Evolutionary conservation across 1,140 invertebrate species (phyloP), one percentile per base, ranked within the genome.

Genomic region (Drosophila guanche): DNA sequence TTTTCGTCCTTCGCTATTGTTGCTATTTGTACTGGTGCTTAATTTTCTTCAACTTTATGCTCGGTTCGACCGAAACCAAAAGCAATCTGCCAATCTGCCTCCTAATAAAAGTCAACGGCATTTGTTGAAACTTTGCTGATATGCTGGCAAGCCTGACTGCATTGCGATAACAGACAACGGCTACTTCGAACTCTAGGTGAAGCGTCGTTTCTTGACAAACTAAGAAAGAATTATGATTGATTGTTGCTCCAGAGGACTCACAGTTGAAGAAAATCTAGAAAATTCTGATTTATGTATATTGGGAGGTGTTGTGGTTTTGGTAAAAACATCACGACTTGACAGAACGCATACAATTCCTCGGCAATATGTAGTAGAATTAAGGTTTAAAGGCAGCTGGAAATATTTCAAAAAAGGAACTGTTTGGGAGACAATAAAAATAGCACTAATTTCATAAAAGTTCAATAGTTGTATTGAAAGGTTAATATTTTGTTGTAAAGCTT

Each of bases 141-240:
- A n/a, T n/a, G n/a, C 16, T n/a, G 51, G 25, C 48, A 45, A 20
- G 63, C 66, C 79, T 83, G 79, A 42, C 37, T 50, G 61, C 75
- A 79, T 65, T 71, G 75, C 79, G 79, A 84, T 84, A 84, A 84
- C 65, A 84, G 53, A 75, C 52, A 76, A 52, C 20, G 66, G 52
- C 76, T 76, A 33, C 58, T 27, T 12, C 43, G 20, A 67, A 68
- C 62, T 68, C 33, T 6, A 6, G 79, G 76, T 85, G 73, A 71
- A 76, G 41, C 62, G 45, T 51, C 43, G 42, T 77, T 72, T 78
- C 73, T 85, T 85, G 81, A 85, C 81, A 85, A 85, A 85, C 81
- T 85, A 83, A 75, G 68, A 86, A 85, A 85, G 77, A 85, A 85
- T 85, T 85, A 81, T 85, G 81, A 85, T 85, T 85, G 81, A 85